Base-by-base conservation (phyloP, 2,888 invertebrate species). In the Herminia tarsipennalis region DNA sequence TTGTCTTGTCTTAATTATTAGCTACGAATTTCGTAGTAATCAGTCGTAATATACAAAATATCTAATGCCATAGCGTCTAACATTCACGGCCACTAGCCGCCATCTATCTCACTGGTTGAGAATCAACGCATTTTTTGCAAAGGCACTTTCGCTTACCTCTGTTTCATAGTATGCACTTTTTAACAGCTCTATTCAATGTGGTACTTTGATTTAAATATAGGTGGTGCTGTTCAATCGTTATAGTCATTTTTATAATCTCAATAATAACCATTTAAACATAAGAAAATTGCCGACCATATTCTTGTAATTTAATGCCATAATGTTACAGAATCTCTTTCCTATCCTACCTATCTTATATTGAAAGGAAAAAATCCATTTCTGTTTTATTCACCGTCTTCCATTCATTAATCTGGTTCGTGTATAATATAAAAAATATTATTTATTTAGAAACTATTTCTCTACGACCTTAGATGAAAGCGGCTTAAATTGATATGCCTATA, bases 141-240 rank as follows among this genome's bases (percentile, higher is more conserved):
- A 44, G 24, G n/a, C 22, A 64, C 51, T 57, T 54, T 54, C 49
- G 28, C 50, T 46, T 4, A 28, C n/a, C 13, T 2, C 16, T 17
- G 5, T 25, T 13, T 1, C 2, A 5, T 10, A 8, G 5, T n/a
- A 4, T 4, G 21, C 25, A 10, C 12, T 35, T 21, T 18, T 4
- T 10, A 13, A n/a, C 25, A 14, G 8, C 35, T 32, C 21, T 1
- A 33, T 21, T 29, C 32, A 28, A 29, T 24, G 10, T 34, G 38
- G 12, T 57, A 8, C 24, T 3, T 8, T 9, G 10, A 6, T 14
- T n/a, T 28, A 22, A n/a, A 20, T 22, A n/a, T 64, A 62, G 62
- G 47, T 64, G 62, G 62, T 33, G 62, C 47, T 63, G 52, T 53
- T 44, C 13, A 13, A 12, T 1, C 25, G 1, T 39, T n/a, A 13